These are phyloP conservation scores for Paracyclopina nana DNA, from an alignment of 1,140 invertebrate genomes.

Conservation along the genomic window DNA sequence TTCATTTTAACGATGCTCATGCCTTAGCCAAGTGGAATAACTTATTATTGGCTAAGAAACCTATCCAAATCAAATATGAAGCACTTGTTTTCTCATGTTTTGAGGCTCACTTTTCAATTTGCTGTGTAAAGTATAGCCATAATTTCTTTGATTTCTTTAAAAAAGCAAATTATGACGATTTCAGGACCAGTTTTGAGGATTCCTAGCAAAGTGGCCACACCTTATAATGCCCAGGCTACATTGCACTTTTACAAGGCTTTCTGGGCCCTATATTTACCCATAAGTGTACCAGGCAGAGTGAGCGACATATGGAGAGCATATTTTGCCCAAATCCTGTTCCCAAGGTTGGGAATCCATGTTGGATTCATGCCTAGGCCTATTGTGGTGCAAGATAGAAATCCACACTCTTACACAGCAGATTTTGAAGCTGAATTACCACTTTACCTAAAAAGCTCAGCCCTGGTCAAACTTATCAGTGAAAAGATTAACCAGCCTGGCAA, in stretches of 20 bases:
- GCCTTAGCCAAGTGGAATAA: too few relatives aligned
- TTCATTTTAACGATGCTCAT: too few relatives aligned
- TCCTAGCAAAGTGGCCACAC: background rate
- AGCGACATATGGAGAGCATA: constrained; percentile 3
- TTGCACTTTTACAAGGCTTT: background rate
- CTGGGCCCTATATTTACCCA: constrained; percentile 4
- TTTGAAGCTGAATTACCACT: constrained; percentile 8
- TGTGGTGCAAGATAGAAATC: constrained; percentile 10
- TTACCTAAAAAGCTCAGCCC: background rate
- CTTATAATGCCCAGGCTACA: constrained; percentile 12
- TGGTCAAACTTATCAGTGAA: background rate
- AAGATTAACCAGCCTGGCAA: background rate
- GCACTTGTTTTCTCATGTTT: too few relatives aligned
- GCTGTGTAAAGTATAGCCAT: too few relatives aligned
- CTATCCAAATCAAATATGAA: too few relatives aligned
- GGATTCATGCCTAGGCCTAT: constrained; percentile 2
- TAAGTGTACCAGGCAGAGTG: background rate
- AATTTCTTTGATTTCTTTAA: too few relatives aligned
- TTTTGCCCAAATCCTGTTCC: background rate
- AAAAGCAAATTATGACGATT: too few relatives aligned
- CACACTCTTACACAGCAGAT: constrained; percentile 2
- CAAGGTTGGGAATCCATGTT: background rate
- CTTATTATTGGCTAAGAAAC: too few relatives aligned
- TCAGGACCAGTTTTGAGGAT: background rate
- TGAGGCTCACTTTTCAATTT: too few relatives aligned